A percentile compares a stretch with the other conserved stretches of the same genome.
phyloP scores from a whole-genome alignment of 2,888 invertebrate species.

The Hesperia comma region DNA sequence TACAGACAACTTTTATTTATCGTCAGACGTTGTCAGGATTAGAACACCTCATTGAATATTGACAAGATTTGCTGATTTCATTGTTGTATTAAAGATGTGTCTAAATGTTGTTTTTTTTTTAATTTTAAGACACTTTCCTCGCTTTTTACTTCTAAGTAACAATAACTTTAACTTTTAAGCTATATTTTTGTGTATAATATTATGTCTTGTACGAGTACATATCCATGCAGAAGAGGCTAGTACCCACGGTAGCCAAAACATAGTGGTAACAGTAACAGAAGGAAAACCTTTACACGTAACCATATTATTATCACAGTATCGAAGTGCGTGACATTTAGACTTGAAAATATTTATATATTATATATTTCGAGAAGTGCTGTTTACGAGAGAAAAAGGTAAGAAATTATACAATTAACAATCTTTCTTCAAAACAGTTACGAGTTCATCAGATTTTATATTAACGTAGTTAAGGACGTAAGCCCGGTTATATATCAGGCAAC shows the following conservation, averaged over 20 bases:
- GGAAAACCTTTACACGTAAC: too few relatives aligned
- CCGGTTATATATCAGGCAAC: background rate
- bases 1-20: too few relatives aligned
- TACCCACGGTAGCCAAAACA: conserved; percentile 2
- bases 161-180: too few relatives aligned
- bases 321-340: background rate
- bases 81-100: too few relatives aligned
- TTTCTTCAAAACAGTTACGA: background rate
- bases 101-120: too few relatives aligned
- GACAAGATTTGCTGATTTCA: too few relatives aligned
- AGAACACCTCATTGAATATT: too few relatives aligned
- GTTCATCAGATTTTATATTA: background rate
- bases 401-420: background rate
- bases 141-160: too few relatives aligned
- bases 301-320: too few relatives aligned
- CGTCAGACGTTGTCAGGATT: too few relatives aligned
- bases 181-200: background rate
- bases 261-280: background rate
- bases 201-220: background rate
- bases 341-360: too few relatives aligned
- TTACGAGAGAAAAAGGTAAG: background rate
- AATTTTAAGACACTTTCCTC: too few relatives aligned
- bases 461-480: background rate
- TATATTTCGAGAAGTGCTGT: conserved; percentile 11
- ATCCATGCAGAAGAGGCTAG: background rate